phyloP scores from a whole-genome alignment of 2,888 invertebrate species.

The Cryptus armator region DNA sequence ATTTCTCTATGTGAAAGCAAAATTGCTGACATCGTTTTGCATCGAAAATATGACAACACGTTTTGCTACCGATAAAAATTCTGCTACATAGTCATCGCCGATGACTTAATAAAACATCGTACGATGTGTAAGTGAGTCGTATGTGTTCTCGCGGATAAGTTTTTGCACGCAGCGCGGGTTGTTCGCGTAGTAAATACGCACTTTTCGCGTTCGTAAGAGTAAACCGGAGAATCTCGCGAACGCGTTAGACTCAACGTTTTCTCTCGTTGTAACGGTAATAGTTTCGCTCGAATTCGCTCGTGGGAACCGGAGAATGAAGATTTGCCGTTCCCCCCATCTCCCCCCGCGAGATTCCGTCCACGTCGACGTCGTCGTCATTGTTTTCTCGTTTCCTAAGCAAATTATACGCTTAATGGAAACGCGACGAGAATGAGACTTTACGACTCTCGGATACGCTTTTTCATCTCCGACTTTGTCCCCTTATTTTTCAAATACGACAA shows the following conservation, averaged over 20 bases:
- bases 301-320: slow-evolving; percentile 70
- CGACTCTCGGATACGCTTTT: slow-evolving; percentile 8
- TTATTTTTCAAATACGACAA: neutral
- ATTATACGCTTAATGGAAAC: slow-evolving; percentile 53
- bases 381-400: slow-evolving; percentile 46
- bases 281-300: slow-evolving; percentile 69
- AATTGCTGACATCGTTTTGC: no score
- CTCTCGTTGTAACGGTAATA: slow-evolving; percentile 67
- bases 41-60: no score
- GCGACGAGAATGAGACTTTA: slow-evolving; percentile 29
- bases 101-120: neutral
- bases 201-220: slow-evolving; percentile 18
- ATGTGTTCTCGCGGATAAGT: neutral
- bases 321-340: neutral
- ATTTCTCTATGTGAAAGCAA: no score
- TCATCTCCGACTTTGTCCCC: neutral
- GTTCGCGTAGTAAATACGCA: slow-evolving; percentile 7
- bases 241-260: slow-evolving; percentile 47
- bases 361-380: slow-evolving; percentile 41
- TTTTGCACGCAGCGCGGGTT: neutral
- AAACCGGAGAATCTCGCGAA: slow-evolving; percentile 28
- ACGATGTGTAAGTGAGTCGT: neutral
- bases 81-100: neutral
- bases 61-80: neutral
- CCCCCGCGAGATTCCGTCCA: slow-evolving; percentile 12